A percentile compares a stretch with the other conserved stretches of the same genome.
Evolutionary conservation across 1,140 invertebrate species (phyloP).

Genomic region (Platorchestia sp.): DNA sequence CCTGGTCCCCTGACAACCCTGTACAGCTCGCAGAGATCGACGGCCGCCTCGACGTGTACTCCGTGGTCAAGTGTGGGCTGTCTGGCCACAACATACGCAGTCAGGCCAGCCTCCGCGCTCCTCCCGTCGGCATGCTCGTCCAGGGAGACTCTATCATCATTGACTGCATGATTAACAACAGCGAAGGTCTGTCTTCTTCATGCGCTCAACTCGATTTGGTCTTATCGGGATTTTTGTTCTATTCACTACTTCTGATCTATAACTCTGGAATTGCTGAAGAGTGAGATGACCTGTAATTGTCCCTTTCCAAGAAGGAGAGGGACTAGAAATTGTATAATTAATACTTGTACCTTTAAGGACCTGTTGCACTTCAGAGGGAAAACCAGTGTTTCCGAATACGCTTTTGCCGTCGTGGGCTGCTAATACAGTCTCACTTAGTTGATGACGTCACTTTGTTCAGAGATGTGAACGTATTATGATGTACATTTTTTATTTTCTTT

Average conservation of each 20-base stretch:
- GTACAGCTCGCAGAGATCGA: not conserved
- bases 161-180: constrained; percentile 74
- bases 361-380: no score
- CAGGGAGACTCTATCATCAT: constrained; percentile 81
- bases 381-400: no score
- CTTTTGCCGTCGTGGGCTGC: no score
- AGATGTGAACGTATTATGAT: no score
- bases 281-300: no score
- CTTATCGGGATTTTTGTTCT: no score
- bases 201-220: not conserved
- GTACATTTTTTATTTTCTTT: no score
- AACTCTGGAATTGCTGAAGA: not conserved
- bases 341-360: no score
- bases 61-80: constrained; percentile 84
- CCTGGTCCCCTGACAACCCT: constrained; percentile 13
- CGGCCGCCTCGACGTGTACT: constrained; percentile 74
- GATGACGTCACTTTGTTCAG: no score
- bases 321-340: no score
- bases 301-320: no score
- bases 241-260: not conserved
- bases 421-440: no score
- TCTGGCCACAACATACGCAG: constrained; percentile 86
- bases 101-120: constrained; percentile 80
- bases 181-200: constrained; percentile 58
- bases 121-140: constrained; percentile 82